These are phyloP conservation scores for Dinocampus coccinellae DNA, from an alignment of 2,888 invertebrate genomes.

Conservation along the genomic window DNA sequence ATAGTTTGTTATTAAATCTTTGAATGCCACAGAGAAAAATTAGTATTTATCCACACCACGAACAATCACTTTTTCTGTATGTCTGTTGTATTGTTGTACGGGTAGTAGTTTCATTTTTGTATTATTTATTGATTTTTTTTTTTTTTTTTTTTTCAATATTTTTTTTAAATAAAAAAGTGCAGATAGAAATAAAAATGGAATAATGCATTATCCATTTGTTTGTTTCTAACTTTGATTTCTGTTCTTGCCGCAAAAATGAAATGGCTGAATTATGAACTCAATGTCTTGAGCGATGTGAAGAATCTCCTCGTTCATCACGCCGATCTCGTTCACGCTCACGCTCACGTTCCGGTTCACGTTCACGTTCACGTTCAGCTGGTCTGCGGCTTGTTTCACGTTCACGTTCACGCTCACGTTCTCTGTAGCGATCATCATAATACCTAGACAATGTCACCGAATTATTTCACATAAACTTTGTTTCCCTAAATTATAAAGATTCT, in stretches of 20 bases:
- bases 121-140: not conserved
- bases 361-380: slow-evolving; percentile 73
- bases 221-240: slow-evolving; percentile 23
- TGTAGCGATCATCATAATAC: slow-evolving; percentile 91
- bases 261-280: slow-evolving; percentile 59
- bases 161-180: slow-evolving; percentile 6
- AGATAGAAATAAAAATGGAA: slow-evolving; percentile 16
- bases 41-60: slow-evolving; percentile 39
- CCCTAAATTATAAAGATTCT: not conserved
- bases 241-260: slow-evolving; percentile 1
- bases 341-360: slow-evolving; percentile 77
- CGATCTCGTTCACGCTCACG: slow-evolving; percentile 77
- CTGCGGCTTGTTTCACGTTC: slow-evolving; percentile 72
- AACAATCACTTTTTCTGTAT: slow-evolving; percentile 28
- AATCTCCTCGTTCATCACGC: slow-evolving; percentile 74
- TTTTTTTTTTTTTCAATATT: slow-evolving; percentile 2
- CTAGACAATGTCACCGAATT: slow-evolving; percentile 68
- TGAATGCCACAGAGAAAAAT: slow-evolving; percentile 39
- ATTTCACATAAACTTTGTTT: slow-evolving; percentile 18
- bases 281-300: slow-evolving; percentile 78
- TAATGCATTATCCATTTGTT: slow-evolving; percentile 20
- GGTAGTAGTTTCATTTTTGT: not conserved
- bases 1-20: slow-evolving; percentile 35
- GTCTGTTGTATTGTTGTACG: slow-evolving; percentile 27
- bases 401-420: slow-evolving; percentile 76